A percentile compares a stretch with the other conserved stretches of the same genome.
Evolutionary conservation across 2,797 vertebrate genomes (phyloP).

Genomic region (Dromococcyx pavoninus): DNA sequence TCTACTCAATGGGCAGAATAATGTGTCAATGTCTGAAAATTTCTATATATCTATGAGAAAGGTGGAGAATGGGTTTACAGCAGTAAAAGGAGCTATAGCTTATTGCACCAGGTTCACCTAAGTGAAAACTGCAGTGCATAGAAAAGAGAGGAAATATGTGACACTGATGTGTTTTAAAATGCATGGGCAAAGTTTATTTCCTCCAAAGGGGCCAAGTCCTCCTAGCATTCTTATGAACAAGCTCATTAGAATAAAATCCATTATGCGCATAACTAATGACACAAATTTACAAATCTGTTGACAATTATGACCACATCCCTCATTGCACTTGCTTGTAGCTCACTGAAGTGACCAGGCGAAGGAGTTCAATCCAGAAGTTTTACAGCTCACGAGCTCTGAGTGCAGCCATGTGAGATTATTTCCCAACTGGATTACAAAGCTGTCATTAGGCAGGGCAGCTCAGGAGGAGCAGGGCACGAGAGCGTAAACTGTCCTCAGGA

Average conservation of each 20-base stretch:
- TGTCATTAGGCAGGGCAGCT: conserved; percentile 70
- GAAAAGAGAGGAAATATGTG: conserved; percentile 7
- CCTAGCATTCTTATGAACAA: conserved; percentile 67
- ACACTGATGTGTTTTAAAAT: conserved; percentile 45
- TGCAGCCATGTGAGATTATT: conserved; percentile 61
- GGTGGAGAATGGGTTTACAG: conserved; percentile 60
- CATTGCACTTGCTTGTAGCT: conserved; percentile 43
- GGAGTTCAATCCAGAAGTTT: conserved; percentile 51
- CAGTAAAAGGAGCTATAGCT: neutral
- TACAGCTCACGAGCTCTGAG: conserved; percentile 47
- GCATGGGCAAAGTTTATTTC: conserved; percentile 60
- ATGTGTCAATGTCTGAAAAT: conserved; percentile 45
- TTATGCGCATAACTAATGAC: conserved; percentile 73
- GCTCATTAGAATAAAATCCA: conserved; percentile 67
- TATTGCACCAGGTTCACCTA: neutral
- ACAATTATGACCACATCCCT: conserved; percentile 63
- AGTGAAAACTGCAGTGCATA: neutral
- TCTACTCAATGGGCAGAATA: conserved; percentile 76
- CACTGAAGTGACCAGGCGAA: conserved; percentile 60
- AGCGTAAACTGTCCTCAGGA: conserved; percentile 68
- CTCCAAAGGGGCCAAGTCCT: conserved; percentile 51
- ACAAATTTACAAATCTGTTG: conserved; percentile 71
- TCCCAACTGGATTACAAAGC: conserved; percentile 74
- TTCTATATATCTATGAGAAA: conserved; percentile 75
- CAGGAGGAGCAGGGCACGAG: conserved; percentile 60